These are phyloP conservation scores for Campoletis sonorensis DNA, from an alignment of 1,140 invertebrate species.

Conservation along the genomic window DNA sequence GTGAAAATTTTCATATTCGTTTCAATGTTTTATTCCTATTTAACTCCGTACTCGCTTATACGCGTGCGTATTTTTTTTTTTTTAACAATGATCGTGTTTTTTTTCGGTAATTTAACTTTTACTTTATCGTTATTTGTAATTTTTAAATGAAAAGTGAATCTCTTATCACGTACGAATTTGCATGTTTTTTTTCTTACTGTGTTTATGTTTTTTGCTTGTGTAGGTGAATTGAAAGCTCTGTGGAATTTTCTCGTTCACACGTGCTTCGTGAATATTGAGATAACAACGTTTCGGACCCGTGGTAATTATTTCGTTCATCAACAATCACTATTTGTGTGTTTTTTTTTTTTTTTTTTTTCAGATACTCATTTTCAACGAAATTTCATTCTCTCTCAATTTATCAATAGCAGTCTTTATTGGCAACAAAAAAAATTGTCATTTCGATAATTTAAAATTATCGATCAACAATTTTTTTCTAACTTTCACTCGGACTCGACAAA, in stretches of 20 bases:
- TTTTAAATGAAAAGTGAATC: neutral
- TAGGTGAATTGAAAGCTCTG: neutral
- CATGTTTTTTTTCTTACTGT: neutral
- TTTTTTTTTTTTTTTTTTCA: neutral
- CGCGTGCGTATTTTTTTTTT: conserved; percentile 1
- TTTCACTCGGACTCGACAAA: no score
- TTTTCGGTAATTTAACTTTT: neutral
- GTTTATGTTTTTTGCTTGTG: neutral
- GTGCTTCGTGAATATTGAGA: conserved; percentile 14
- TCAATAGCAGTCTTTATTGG: neutral
- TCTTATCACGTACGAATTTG: conserved; percentile 1
- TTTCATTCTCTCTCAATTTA: neutral
- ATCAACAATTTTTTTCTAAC: no score
- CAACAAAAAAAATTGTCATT: no score
- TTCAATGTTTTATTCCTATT: neutral
- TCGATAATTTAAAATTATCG: no score
- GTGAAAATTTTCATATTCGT: conserved; percentile 8
- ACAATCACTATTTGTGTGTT: neutral
- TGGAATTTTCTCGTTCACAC: neutral
- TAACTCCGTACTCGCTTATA: neutral
- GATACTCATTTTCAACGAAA: neutral
- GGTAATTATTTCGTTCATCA: neutral
- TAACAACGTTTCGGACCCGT: conserved; percentile 30
- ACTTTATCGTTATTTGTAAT: neutral
- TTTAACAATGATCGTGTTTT: conserved; percentile 6